These are phyloP conservation scores for Epizoanthus fatuus DNA, from an alignment of 92 coral and sea anemone species.

Conservation along the genomic window DNA sequence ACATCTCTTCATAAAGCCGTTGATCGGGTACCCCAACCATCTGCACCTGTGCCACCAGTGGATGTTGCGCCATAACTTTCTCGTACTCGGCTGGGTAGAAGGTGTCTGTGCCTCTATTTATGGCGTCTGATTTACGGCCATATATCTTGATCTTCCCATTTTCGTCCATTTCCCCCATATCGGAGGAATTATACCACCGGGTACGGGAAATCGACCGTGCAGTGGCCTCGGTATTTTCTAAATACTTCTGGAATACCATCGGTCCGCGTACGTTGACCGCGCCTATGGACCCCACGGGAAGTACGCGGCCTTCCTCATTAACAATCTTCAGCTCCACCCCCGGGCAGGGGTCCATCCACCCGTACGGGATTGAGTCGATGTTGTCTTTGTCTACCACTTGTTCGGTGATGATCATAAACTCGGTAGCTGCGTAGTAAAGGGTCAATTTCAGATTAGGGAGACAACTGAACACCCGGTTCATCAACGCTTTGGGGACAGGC, in stretches of 20 bases:
- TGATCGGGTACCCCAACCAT: constrained; percentile 21
- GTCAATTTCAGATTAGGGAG: constrained; percentile 22
- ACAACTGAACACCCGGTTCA: background rate
- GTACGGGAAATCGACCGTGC: background rate
- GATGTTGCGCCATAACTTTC: background rate
- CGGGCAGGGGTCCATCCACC: constrained; percentile 45
- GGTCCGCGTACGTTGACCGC: constrained; percentile 5
- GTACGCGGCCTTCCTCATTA: constrained; percentile 16
- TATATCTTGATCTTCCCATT: constrained; percentile 5
- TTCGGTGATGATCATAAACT: constrained; percentile 17
- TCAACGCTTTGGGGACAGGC: background rate
- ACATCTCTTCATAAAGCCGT: constrained; percentile 22
- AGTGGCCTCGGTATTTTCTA: constrained; percentile 7
- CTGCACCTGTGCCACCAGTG: constrained; percentile 15
- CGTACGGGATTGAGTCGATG: constrained; percentile 31
- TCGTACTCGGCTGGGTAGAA: constrained; percentile 20
- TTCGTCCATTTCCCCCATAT: constrained; percentile 18
- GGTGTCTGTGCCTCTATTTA: constrained; percentile 21
- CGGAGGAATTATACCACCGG: constrained; percentile 16
- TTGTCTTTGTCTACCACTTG: constrained; percentile 30
- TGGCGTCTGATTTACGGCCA: constrained; percentile 19
- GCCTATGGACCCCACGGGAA: constrained; percentile 19
- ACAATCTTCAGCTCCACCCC: constrained; percentile 57
- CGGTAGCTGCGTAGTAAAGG: constrained; percentile 45
- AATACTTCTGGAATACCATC: constrained; percentile 1